Percentiles rank a stretch among this genome's conserved stretches.
phyloP scores from a whole-genome alignment of 1,140 invertebrate species.

The Sinella curviseta region DNA sequence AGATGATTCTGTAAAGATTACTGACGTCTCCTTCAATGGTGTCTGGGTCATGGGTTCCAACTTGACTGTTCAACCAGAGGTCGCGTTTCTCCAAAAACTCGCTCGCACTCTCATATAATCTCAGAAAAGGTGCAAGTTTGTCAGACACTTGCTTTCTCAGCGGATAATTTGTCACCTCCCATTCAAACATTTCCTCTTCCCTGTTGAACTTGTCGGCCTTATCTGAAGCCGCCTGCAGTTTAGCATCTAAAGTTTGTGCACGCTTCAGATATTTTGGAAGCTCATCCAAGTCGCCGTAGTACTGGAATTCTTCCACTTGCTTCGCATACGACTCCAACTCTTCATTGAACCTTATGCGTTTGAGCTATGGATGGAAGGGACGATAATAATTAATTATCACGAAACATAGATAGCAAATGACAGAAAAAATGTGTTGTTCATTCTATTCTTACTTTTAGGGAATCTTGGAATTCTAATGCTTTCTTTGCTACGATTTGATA shows the following conservation, averaged over 20 bases:
- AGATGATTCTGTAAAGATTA: constrained; percentile 76
- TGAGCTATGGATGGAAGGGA: constrained; percentile 48
- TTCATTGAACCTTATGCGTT: constrained; percentile 66
- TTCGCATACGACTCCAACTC: constrained; percentile 78
- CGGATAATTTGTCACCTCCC: constrained; percentile 86
- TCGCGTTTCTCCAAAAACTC: constrained; percentile 82
- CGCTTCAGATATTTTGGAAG: constrained; percentile 81
- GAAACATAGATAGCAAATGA: constrained; percentile 31
- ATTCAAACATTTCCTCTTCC: constrained; percentile 86
- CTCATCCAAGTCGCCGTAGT: constrained; percentile 84
- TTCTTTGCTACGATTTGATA: constrained; percentile 76
- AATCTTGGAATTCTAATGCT: constrained; percentile 81
- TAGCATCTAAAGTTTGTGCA: constrained; percentile 72
- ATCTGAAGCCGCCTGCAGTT: constrained; percentile 68
- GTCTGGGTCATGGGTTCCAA: constrained; percentile 84
- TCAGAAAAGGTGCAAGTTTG: constrained; percentile 79
- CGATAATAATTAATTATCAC: background rate
- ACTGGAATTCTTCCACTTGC: constrained; percentile 81
- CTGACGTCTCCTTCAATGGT: constrained; percentile 80
- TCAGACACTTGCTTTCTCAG: constrained; percentile 68
- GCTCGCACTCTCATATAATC: constrained; percentile 81
- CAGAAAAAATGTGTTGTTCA: background rate
- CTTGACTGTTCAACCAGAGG: constrained; percentile 77
- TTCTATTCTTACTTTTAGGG: constrained; percentile 62
- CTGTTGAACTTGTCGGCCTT: constrained; percentile 87